Conservation (phyloP, 30 jellyfish, hydroid and myxozoan species). For the Aurelia aurita region DNA sequence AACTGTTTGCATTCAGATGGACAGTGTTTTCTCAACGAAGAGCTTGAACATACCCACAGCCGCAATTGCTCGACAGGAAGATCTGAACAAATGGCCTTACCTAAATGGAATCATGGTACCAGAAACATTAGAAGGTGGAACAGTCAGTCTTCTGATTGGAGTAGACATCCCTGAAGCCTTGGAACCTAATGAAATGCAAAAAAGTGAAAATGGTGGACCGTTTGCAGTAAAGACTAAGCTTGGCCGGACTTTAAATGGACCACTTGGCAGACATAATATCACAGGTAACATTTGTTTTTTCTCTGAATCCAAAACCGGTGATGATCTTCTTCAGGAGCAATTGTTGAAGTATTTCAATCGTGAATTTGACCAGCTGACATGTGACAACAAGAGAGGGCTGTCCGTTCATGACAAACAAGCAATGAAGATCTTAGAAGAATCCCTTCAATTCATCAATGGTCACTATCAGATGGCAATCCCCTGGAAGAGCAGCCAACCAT, state of each 20-base stretch:
- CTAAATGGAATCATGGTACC: too few species aligned
- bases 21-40: slow-evolving; percentile 22
- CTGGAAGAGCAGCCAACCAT: slow-evolving; percentile 37
- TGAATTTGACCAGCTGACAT: slow-evolving; percentile 16
- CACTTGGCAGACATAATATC: slow-evolving; percentile 29
- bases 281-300: slow-evolving; percentile 12
- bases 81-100: slow-evolving; percentile 37
- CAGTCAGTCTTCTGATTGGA: too few species aligned
- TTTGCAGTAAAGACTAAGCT: slow-evolving; percentile 38
- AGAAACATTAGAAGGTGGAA: too few species aligned
- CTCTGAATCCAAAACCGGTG: not conserved
- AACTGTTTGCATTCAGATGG: slow-evolving; percentile 29
- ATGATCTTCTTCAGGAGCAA: slow-evolving; percentile 9
- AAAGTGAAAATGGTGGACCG: slow-evolving; percentile 43
- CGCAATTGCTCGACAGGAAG: slow-evolving; percentile 51
- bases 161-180: too few species aligned
- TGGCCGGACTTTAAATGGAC: slow-evolving; percentile 59
- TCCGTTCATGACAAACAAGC: slow-evolving; percentile 45
- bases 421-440: slow-evolving; percentile 21
- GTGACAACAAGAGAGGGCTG: slow-evolving; percentile 12
- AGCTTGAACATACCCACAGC: slow-evolving; percentile 22
- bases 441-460: slow-evolving; percentile 12
- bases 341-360: slow-evolving; percentile 10
- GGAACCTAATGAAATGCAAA: not conserved
- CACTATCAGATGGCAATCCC: slow-evolving; percentile 48